Base-by-base conservation (phyloP, 2,113 vertebrate genomes). In the Chaetura pelagica region DNA sequence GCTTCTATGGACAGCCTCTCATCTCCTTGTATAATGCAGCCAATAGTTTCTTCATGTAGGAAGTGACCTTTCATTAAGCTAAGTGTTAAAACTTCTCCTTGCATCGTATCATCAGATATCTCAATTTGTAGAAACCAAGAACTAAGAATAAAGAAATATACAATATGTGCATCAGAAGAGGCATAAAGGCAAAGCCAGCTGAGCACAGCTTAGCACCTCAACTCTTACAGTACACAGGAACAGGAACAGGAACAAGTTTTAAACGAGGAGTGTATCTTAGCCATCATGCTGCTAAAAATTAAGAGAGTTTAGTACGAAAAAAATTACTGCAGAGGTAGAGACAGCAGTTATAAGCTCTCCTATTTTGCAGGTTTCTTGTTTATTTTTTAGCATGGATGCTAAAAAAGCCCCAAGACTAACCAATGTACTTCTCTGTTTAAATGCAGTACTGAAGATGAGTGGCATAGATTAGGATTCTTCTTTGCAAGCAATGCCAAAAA, bases 251-350 rank as follows among this genome's bases (percentile, higher is more conserved):
- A n/a, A 46, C 10, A 94, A 62, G 34, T 83, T 81, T 79, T 95
- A 94, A 90, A 95, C 71, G 35, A 54, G 34, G 24, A 76, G 32
- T 22, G 34, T 52, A 92, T 88, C 93, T 94, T 93, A 91, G 76
- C 30, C 55, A 52, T 58, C 55, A 84, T 63, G 62, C 58, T 92
- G 40, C 73, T 85, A 69, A 95, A 92, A 96, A 79, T 79, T 79
- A 80, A 84, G 68, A 79, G 42, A 64, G 21, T 46, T 90, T 46
- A 61, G 26, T 72, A 52, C 42, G 44, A 32, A 94, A 88, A 24
- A 86, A 75, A 77, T 93, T 84, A 61, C 81, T 96, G 95, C 69
- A 91, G 84, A 29, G 30, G 9, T 93, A 93, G 93, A 86, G 34
- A 40, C 75, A 71, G 46, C 52, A 90, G 58, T 87, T 91, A 78